Evolutionary conservation across 2,888 invertebrate species (phyloP).

Genomic region (Autographa gamma): DNA sequence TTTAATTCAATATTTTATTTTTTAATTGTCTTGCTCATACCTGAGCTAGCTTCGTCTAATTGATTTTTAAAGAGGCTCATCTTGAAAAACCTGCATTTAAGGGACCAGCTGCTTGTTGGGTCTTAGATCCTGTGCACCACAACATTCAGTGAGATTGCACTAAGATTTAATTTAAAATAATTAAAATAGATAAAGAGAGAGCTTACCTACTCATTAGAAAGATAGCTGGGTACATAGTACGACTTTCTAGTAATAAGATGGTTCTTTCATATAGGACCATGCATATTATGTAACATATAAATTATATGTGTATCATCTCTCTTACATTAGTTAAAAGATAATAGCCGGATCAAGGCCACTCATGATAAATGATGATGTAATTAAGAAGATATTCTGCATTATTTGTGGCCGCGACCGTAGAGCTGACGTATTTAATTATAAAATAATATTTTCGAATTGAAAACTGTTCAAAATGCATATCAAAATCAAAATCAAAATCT

Average conservation of each 20-base stretch:
- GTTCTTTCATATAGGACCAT: background rate
- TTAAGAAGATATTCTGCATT: constrained; percentile 33
- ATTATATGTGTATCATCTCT: constrained; percentile 13
- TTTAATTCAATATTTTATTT: no score
- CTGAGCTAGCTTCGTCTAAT: no score
- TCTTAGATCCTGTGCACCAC: no score
- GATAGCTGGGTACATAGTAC: background rate
- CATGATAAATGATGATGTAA: constrained; percentile 53
- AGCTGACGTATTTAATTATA: background rate
- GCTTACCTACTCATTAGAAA: background rate
- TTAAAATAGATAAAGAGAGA: background rate
- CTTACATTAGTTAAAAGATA: constrained; percentile 36
- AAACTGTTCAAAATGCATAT: no score
- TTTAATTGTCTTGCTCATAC: no score
- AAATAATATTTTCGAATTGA: background rate
- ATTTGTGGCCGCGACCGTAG: constrained; percentile 3
- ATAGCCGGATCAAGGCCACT: constrained; percentile 41
- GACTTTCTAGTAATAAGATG: background rate
- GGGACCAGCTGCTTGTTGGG: no score
- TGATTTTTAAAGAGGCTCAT: no score
- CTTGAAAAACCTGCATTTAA: no score
- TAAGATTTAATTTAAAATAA: no score
- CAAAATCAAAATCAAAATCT: no score
- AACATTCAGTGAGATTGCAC: no score
- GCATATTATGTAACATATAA: constrained; percentile 8